Base-by-base conservation (phyloP, 2,113 vertebrate genomes). In the Spilogale gracilis region DNA sequence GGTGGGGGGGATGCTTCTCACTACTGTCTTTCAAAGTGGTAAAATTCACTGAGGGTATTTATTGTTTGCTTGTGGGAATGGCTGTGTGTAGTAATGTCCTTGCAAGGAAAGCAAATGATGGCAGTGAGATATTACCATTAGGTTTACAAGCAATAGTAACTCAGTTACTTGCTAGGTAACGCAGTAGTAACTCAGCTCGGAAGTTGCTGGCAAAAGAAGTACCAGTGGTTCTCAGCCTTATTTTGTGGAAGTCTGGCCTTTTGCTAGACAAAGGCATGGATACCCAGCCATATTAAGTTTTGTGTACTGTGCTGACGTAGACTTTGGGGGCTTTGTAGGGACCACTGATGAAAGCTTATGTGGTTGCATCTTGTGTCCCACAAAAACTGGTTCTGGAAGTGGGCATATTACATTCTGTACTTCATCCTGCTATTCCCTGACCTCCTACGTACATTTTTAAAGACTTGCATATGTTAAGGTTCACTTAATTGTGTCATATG, bases 11-110 rank as follows among this genome's bases (percentile, higher is more conserved):
- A 61, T 89, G 78, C 11, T n/a, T 89, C 17, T 71, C 83, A 76
- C 9, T 71, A 30, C 69, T 95, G 71, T 76, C 63, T 78, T 88
- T 86, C 30, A 91, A 67, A 93, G 54, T 83, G 94, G 80, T 93
- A 74, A 43, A 87, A 74, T 63, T 90, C 48, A 14, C 38, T 90
- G n/a, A 20, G 82, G 58, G 12, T 89, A 30, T 60, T 94, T 89
- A 95, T 83, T 91, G 61, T 91, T 89, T 85, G 54, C 56, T 85
- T 74, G 16, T 71, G 76, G 23, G 74, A 76, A 16, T 91, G 76
- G 14, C 63, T 63, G 9, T 32, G 32, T 93, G 32, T 93, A 83
- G n/a, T 79, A 48, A 32, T 83, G 32, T 80, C 82, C 50, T 95
- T 87, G 14, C 4, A 63, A 74, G 84, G n/a, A 69, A 89, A 58